Evolutionary conservation across 2,888 invertebrate species (phyloP), one percentile per base, ranked within the genome.

Genomic region (Bursaphelenchus okinawaensis): DNA sequence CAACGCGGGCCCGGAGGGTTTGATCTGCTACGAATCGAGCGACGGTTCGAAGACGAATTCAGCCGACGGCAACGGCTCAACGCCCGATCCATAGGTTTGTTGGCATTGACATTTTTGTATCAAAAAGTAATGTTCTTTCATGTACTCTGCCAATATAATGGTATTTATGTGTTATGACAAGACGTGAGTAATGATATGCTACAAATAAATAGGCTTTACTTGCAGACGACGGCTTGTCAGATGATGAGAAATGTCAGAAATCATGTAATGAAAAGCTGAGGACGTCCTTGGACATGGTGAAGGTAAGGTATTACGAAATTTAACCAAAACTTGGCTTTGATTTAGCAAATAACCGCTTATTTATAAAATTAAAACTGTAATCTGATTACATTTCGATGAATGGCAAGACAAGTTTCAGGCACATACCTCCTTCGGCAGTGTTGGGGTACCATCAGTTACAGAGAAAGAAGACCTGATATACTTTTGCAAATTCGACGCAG

Each of bases 281-380:
- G 31, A 76, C 73, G 28, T 79, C 79, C 7, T 74, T 81, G 72
- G 81, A 81, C 66, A 81, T 81, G 81, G 81, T 81, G 57, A 81
- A 81, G 73, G 80, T 80, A 65, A 70, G 62, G 23, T 58, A 12
- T 23, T 4, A 3, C 26, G 40, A 22, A 29, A 2, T 57, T 20
- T 40, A 26, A 4, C n/a, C 12, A 29, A 24, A 19, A n/a, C 61
- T 29, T n/a, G n/a, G n/a, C n/a, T n/a, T n/a, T n/a, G n/a, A 1
- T 4, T 52, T 52, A 52, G 6, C 3, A 52, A 52, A 52, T 24
- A n/a, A n/a, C n/a, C n/a, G n/a, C n/a, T n/a, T n/a, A n/a, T n/a
- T n/a, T n/a, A n/a, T 9, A 62, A 60, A 28, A 51, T 60, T n/a
- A 26, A 63, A 7, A 3, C 7, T 8, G 27, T 0, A 12, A 12